phyloP scores from a whole-genome alignment of 1,140 invertebrate species.

The Drusus annulatus region DNA sequence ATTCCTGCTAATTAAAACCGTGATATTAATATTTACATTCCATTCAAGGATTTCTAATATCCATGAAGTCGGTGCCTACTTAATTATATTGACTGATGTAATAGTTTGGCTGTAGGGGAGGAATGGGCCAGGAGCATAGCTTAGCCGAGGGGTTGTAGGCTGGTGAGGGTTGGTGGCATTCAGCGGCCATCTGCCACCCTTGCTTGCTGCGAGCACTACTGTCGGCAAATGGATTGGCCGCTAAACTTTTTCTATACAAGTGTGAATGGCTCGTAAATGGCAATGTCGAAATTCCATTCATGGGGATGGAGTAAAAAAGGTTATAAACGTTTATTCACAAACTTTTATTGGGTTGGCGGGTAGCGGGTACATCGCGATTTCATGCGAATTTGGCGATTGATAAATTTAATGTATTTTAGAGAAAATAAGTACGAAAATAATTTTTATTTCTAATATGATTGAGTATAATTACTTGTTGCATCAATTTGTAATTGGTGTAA shows the following conservation, averaged over 20 bases:
- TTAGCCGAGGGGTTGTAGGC: neutral
- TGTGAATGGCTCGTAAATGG: constrained; percentile 16
- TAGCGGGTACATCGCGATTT: too few relatives aligned
- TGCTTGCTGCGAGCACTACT: neutral
- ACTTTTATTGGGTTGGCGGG: too few relatives aligned
- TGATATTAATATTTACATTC: constrained; percentile 1
- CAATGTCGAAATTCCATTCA: neutral
- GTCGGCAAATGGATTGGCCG: constrained; percentile 40
- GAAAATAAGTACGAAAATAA: too few relatives aligned
- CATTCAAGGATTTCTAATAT: constrained; percentile 16
- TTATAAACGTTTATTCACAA: neutral
- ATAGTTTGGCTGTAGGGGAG: neutral
- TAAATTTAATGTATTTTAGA: too few relatives aligned
- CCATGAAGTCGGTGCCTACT: constrained; percentile 9
- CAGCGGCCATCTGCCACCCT: constrained; percentile 35
- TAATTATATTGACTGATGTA: constrained; percentile 33
- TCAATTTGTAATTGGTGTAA: too few relatives aligned
- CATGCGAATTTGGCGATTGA: too few relatives aligned
- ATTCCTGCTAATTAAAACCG: too few relatives aligned
- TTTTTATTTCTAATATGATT: too few relatives aligned
- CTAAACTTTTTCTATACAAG: constrained; percentile 41
- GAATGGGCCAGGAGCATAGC: neutral
- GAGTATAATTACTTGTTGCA: too few relatives aligned
- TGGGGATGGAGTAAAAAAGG: constrained; percentile 4
- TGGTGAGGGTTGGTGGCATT: constrained; percentile 19